Conservation (phyloP, 1,140 invertebrate genomes). For the Diorhabda elongata region DNA sequence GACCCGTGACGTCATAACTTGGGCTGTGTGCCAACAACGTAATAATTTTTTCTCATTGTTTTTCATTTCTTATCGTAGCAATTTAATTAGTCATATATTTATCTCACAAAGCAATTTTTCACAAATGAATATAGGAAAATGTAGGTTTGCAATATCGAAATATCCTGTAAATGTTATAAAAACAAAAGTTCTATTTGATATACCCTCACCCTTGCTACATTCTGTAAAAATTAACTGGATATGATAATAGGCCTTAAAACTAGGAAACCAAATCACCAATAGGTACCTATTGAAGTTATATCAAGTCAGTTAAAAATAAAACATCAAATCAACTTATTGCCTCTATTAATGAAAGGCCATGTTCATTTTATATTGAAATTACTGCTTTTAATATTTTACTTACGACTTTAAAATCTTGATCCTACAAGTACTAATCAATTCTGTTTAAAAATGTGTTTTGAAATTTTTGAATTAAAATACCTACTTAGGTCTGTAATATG, state of each 20-base stretch:
- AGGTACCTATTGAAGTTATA: too few species aligned
- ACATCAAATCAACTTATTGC: neutral
- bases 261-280: too few species aligned
- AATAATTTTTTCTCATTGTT: neutral
- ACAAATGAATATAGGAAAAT: too few species aligned
- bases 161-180: too few species aligned
- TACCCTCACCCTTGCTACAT: too few species aligned
- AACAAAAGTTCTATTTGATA: too few species aligned
- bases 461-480: neutral
- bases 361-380: neutral
- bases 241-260: too few species aligned
- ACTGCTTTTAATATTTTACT: neutral
- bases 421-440: neutral
- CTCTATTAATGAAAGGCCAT: neutral
- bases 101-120: too few species aligned
- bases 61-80: neutral
- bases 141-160: too few species aligned
- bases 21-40: conserved; percentile 13
- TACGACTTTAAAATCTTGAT: neutral
- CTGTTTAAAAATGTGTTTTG: neutral
- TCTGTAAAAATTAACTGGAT: too few species aligned
- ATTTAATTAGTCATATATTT: neutral
- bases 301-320: neutral
- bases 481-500: neutral
- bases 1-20: conserved; percentile 9